Evolutionary conservation across 2,888 invertebrate species (phyloP).

Genomic region (Busseola fusca): DNA sequence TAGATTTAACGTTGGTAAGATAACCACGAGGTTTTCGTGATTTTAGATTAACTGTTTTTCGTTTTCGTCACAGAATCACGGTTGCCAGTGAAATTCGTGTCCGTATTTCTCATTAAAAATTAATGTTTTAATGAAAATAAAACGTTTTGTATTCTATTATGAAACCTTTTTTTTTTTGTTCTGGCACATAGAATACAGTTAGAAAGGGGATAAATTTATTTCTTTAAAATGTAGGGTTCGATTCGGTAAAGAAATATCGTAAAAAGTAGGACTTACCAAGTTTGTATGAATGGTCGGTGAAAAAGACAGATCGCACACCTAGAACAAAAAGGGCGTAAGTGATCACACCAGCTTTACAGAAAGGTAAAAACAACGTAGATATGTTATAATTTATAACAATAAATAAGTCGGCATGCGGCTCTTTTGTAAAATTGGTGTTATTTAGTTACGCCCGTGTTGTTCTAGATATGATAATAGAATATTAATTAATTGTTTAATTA

Average conservation of each 20-base stretch:
- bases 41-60: not conserved
- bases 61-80: not conserved
- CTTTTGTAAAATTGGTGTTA: constrained; percentile 55
- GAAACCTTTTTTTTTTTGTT: not conserved
- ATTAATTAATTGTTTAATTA: constrained; percentile 14
- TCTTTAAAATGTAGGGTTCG: not conserved
- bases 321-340: constrained; percentile 54
- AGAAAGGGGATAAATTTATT: not conserved
- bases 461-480: constrained; percentile 41
- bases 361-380: constrained; percentile 17
- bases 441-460: constrained; percentile 52
- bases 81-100: not conserved
- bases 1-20: not conserved
- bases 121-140: not conserved
- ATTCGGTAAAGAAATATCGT: constrained; percentile 15
- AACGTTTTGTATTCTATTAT: not conserved
- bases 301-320: constrained; percentile 56
- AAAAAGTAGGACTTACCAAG: constrained; percentile 45
- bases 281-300: constrained; percentile 55
- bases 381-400: constrained; percentile 47
- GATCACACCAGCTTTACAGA: constrained; percentile 50
- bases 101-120: not conserved
- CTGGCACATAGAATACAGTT: not conserved
- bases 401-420: constrained; percentile 15
- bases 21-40: not conserved